Evolutionary conservation across 2,888 invertebrate genomes (phyloP).

Genomic region (Monopis laevigella): DNA sequence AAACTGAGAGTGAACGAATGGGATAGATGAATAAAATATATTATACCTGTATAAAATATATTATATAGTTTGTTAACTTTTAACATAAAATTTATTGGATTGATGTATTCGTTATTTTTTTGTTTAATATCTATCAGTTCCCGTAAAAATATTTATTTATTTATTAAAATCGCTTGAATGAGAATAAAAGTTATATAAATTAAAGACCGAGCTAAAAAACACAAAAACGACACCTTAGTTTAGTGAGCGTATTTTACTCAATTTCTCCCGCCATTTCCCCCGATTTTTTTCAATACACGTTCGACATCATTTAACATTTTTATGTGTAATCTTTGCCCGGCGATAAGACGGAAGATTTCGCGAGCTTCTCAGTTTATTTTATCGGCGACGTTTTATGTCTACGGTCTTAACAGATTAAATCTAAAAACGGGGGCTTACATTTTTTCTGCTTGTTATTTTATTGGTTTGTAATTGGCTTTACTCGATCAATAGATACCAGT

Average conservation of each 20-base stretch:
- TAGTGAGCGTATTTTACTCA: slow-evolving; percentile 25
- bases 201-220: too few relatives aligned
- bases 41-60: too few relatives aligned
- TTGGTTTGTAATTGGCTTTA: slow-evolving; percentile 42
- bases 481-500: too few relatives aligned
- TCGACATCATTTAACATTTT: slow-evolving; percentile 66
- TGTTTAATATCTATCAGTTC: too few relatives aligned
- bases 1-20: too few relatives aligned
- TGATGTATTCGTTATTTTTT: too few relatives aligned
- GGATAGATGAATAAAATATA: too few relatives aligned
- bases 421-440: slow-evolving; percentile 39
- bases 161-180: too few relatives aligned
- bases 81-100: too few relatives aligned
- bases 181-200: too few relatives aligned
- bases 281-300: slow-evolving; percentile 62
- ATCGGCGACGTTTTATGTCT: slow-evolving; percentile 55
- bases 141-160: too few relatives aligned
- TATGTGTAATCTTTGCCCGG: slow-evolving; percentile 63
- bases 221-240: slow-evolving; percentile 21
- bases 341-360: slow-evolving; percentile 58
- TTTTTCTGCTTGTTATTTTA: slow-evolving; percentile 28
- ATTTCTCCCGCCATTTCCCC: slow-evolving; percentile 49
- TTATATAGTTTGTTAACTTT: too few relatives aligned
- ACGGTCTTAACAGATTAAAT: slow-evolving; percentile 59
- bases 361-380: slow-evolving; percentile 57